Base-by-base conservation (phyloP, 1,140 invertebrate species). In the Drosophila virilis region DNA sequence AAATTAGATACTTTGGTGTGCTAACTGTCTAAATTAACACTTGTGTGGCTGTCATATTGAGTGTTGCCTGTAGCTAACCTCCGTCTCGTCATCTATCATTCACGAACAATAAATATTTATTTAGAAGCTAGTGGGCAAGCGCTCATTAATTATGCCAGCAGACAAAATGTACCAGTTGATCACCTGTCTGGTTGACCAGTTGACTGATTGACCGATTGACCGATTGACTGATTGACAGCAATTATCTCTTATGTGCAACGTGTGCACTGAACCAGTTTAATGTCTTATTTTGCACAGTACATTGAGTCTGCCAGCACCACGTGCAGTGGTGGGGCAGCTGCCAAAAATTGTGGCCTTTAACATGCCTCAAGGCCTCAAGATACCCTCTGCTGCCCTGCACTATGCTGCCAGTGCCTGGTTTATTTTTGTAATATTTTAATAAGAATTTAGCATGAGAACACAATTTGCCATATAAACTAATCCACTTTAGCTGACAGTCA, bases 111-210 rank as follows among this genome's bases (percentile, higher is more conserved):
- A 28, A 0, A 4, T 28, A 69, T 52, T 61, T 28, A 65, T 55
- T 55, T 69, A 52, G 65, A 33, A 54, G 65, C 46, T 37, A n/a
- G 35, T 38, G 48, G 57, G 22, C 22, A 32, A n/a, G 38, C 33
- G 60, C 68, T 82, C 67, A 46, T 83, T 80, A 84, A 80, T 84
- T 84, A 84, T 77, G 73, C n/a, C 42, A 45, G 57, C 42, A 40
- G 45, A 52, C 70, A 50, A 55, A 68, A 50, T 50, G 46, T 50
- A 60, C 45, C 17, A 43, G 43, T 38, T 59, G 54, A 52, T 45
- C 42, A 37, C 32, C 10, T 38, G 32, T 48, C 8, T 51, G 54
- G 43, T 42, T 35, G 28, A 38, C 33, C 8, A n/a, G n/a, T 51
- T 52, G 57, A 42, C 28, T 46, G 60, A 55, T 55, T 58, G 51